Percentiles rank a stretch among this genome's conserved stretches.
Evolutionary conservation across 2,113 vertebrate species (phyloP).

Genomic region (Sinocyclocheilus anshuiensis): DNA sequence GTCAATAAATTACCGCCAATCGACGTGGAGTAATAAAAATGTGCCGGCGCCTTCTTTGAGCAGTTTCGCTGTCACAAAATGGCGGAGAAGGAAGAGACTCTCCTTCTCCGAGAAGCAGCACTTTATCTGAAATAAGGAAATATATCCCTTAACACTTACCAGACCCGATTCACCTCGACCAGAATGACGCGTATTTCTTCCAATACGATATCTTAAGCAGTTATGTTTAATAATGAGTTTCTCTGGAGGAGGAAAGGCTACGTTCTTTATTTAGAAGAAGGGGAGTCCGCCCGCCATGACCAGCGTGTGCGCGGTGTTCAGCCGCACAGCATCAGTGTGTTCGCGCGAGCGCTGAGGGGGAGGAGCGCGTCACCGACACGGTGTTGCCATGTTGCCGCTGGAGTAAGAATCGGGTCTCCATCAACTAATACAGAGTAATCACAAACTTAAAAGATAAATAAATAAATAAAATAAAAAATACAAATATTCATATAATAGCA

Average conservation of each 20-base stretch:
- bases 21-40: neutral
- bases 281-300: conserved; percentile 47
- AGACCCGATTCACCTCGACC: conserved; percentile 52
- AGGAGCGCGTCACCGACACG: neutral
- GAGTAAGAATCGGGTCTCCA: neutral
- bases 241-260: neutral
- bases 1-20: neutral
- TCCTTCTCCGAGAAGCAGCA: conserved; percentile 59
- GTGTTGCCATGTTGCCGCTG: conserved; percentile 3
- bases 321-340: conserved; percentile 49
- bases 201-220: neutral
- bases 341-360: conserved; percentile 28
- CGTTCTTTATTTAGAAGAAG: neutral
- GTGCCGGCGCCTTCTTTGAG: conserved; percentile 62
- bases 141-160: conserved; percentile 65
- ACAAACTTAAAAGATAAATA: neutral
- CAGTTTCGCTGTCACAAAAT: conserved; percentile 80
- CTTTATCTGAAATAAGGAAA: conserved; percentile 61
- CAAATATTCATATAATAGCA: neutral
- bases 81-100: conserved; percentile 82
- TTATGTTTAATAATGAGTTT: neutral
- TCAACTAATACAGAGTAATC: neutral
- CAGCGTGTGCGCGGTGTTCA: conserved; percentile 52
- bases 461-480: too few relatives aligned
- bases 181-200: conserved; percentile 28